These are phyloP conservation scores for Pseudolaguvia tuberculata DNA, from an alignment of 2,113 vertebrate species.

Conservation along the genomic window DNA sequence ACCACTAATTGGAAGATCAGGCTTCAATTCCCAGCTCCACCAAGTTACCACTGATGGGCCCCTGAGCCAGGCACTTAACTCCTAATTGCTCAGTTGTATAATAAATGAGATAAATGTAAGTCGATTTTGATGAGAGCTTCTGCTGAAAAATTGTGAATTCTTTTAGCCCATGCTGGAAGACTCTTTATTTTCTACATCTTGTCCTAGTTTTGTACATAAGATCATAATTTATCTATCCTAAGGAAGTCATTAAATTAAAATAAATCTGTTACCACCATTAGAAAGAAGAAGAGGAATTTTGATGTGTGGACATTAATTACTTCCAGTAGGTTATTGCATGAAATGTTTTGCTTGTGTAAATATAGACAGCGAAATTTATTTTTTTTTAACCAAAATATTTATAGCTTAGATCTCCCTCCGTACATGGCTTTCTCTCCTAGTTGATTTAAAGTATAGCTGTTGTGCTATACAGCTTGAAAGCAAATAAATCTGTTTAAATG, in stretches of 20 bases:
- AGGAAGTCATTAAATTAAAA: neutral
- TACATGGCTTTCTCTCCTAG: conserved; percentile 62
- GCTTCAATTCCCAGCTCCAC: too few species aligned
- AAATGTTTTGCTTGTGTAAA: conserved; percentile 51
- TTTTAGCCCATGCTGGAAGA: neutral
- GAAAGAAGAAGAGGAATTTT: neutral
- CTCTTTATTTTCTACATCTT: neutral
- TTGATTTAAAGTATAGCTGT: conserved; percentile 69
- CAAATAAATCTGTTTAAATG: conserved; percentile 74
- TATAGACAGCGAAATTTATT: conserved; percentile 39
- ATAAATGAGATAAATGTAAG: too few species aligned
- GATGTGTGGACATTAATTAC: neutral
- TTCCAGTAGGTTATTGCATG: neutral
- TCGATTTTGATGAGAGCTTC: too few species aligned
- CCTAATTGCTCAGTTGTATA: too few species aligned
- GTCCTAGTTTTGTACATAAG: neutral
- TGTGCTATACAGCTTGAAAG: conserved; percentile 66
- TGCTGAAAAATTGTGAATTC: too few species aligned
- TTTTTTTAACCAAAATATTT: too few species aligned
- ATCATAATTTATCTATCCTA: neutral
- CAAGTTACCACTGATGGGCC: too few species aligned
- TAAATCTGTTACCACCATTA: neutral
- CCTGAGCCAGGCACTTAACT: too few species aligned
- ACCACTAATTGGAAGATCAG: too few species aligned
- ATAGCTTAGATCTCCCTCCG: conserved; percentile 52